phyloP scores from a whole-genome alignment of 2,888 invertebrate genomes.

The Mechanitis messenoides region DNA sequence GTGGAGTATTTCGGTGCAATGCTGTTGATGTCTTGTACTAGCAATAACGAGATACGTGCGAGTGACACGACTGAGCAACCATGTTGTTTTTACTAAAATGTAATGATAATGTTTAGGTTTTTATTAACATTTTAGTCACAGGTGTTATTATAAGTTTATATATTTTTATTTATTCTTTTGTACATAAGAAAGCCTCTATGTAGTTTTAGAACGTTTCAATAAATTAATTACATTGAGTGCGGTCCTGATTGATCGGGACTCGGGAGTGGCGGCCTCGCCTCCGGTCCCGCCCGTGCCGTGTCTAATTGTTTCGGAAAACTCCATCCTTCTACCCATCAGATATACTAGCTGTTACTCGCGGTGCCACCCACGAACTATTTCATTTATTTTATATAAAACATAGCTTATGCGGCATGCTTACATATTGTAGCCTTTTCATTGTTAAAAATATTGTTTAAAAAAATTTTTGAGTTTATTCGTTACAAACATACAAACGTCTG shows the following conservation, averaged over 20 bases:
- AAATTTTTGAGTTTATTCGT: too few species aligned
- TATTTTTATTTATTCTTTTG: too few species aligned
- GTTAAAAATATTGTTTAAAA: too few species aligned
- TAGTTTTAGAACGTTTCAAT: conserved; percentile 36
- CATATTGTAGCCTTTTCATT: too few species aligned
- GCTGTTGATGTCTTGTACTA: conserved; percentile 6
- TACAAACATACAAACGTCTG: too few species aligned
- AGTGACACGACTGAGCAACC: conserved; percentile 19
- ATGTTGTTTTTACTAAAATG: background rate
- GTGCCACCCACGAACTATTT: too few species aligned
- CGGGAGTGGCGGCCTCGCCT: conserved; percentile 46
- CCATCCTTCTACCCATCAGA: conserved; percentile 37
- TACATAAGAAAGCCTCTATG: conserved; percentile 10
- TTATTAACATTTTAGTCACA: too few species aligned
- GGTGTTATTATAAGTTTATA: too few species aligned
- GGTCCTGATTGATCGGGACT: conserved; percentile 50
- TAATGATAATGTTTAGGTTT: too few species aligned
- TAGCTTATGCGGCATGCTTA: too few species aligned
- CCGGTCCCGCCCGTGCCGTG: conserved; percentile 43
- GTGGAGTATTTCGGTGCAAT: conserved; percentile 2
- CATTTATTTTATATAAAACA: too few species aligned
- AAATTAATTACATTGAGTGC: conserved; percentile 55
- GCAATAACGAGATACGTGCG: conserved; percentile 12
- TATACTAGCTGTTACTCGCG: background rate
- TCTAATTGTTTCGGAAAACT: conserved; percentile 57